phyloP scores from a whole-genome alignment of 2,797 vertebrate species.

The Sebastes itinus region DNA sequence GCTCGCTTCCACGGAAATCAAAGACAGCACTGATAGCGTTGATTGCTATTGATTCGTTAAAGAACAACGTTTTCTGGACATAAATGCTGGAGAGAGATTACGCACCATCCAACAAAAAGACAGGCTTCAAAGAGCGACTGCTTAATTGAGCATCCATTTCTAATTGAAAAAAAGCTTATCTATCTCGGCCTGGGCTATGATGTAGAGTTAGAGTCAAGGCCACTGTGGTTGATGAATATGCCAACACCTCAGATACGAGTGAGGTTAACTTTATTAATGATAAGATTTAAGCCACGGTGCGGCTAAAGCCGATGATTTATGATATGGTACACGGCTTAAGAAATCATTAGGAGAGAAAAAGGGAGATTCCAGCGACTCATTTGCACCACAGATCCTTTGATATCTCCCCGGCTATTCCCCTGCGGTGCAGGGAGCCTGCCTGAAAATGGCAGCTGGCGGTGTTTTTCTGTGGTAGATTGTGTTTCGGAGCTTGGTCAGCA shows the following conservation, averaged over 20 bases:
- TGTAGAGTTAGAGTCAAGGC: constrained; percentile 27
- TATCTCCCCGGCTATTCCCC: constrained; percentile 65
- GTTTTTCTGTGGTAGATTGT: constrained; percentile 73
- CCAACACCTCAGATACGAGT: constrained; percentile 49
- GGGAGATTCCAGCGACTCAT: constrained; percentile 69
- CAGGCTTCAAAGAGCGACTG: constrained; percentile 54
- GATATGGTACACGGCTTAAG: constrained; percentile 46
- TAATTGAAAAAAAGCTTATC: constrained; percentile 59
- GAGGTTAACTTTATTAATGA: constrained; percentile 67
- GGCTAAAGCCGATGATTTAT: constrained; percentile 57
- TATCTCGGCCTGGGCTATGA: constrained; percentile 38
- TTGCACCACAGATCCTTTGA: constrained; percentile 76
- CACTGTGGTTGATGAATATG: constrained; percentile 56
- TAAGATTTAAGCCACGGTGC: constrained; percentile 51
- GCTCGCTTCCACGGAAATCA: constrained; percentile 53
- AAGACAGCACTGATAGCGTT: constrained; percentile 53
- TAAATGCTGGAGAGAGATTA: constrained; percentile 57
- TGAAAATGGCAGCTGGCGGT: constrained; percentile 70
- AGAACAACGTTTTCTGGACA: constrained; percentile 58
- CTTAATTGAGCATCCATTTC: constrained; percentile 64
- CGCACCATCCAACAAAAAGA: constrained; percentile 36
- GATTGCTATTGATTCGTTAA: constrained; percentile 70
- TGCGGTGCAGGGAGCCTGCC: constrained; percentile 49
- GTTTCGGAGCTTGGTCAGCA: constrained; percentile 85
- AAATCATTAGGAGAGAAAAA: constrained; percentile 68